Conservation (phyloP, 2,888 invertebrate species). For the Parnassius orleans region DNA sequence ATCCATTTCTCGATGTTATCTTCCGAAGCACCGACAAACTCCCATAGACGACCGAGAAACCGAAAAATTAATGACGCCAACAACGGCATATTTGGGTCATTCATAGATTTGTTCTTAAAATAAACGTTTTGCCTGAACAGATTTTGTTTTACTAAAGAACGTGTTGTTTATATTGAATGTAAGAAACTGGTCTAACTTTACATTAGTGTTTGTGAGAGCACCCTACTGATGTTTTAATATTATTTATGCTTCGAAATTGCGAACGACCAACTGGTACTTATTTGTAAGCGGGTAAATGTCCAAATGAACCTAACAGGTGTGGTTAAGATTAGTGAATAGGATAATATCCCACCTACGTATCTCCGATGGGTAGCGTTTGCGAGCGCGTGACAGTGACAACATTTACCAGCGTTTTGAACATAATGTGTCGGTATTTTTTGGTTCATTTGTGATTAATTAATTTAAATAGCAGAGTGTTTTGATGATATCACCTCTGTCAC, state of each 20-base stretch:
- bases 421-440: slow-evolving; percentile 37
- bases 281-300: no score
- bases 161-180: not conserved
- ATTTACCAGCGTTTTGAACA: slow-evolving; percentile 36
- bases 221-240: slow-evolving; percentile 4
- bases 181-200: slow-evolving; percentile 11
- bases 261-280: no score
- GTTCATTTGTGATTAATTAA: slow-evolving; percentile 62
- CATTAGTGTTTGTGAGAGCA: not conserved
- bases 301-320: slow-evolving; percentile 8
- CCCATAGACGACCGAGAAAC: slow-evolving; percentile 34
- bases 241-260: no score
- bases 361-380: slow-evolving; percentile 44
- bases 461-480: slow-evolving; percentile 43
- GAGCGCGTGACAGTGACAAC: slow-evolving; percentile 55
- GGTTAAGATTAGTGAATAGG: slow-evolving; percentile 27
- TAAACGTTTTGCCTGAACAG: slow-evolving; percentile 38
- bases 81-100: slow-evolving; percentile 58
- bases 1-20: slow-evolving; percentile 32
- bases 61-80: slow-evolving; percentile 42
- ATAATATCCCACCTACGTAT: slow-evolving; percentile 35
- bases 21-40: slow-evolving; percentile 29
- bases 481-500: slow-evolving; percentile 59
- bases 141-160: slow-evolving; percentile 18
- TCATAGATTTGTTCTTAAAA: slow-evolving; percentile 65